A percentile compares a stretch with the other conserved stretches of the same genome.
Evolutionary conservation across 2,888 invertebrate species (phyloP).

Genomic region (Hermodice carunculata): DNA sequence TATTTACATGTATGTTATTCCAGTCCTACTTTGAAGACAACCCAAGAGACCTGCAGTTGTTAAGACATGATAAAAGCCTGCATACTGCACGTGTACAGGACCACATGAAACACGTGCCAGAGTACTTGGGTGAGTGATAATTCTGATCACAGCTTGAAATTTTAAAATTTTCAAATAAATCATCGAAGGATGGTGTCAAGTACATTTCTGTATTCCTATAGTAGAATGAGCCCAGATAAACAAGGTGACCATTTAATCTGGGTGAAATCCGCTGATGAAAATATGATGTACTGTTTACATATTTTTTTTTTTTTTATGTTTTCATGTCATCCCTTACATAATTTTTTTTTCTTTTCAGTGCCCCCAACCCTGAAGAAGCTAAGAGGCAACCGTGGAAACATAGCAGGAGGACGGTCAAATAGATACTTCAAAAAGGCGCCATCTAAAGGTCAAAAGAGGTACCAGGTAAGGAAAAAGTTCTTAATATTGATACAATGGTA

Average conservation of each 20-base stretch:
- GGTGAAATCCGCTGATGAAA: too few relatives aligned
- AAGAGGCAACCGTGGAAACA: background rate
- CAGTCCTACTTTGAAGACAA: constrained; percentile 93
- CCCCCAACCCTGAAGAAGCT: background rate
- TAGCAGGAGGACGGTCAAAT: background rate
- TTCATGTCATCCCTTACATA: too few relatives aligned
- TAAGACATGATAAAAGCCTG: constrained; percentile 79
- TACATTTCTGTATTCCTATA: too few relatives aligned
- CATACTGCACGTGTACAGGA: constrained; percentile 87
- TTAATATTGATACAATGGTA: too few relatives aligned
- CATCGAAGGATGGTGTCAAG: too few relatives aligned
- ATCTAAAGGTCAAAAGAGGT: constrained; percentile 15
- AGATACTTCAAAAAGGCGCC: background rate
- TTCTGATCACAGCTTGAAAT: too few relatives aligned
- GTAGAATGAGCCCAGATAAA: too few relatives aligned
- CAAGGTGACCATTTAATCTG: too few relatives aligned
- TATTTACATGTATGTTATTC: constrained; percentile 5
- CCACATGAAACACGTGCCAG: constrained; percentile 92
- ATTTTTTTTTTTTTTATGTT: too few relatives aligned
- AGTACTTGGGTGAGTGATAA: constrained; percentile 76
- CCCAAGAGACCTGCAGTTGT: constrained; percentile 85
- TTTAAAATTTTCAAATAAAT: too few relatives aligned
- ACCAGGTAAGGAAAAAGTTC: constrained; percentile 21
- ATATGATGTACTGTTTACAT: too few relatives aligned
- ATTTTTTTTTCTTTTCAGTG: background rate